Evolutionary conservation across 2,113 vertebrate species (phyloP).

Genomic region (Trogon melanurus): DNA sequence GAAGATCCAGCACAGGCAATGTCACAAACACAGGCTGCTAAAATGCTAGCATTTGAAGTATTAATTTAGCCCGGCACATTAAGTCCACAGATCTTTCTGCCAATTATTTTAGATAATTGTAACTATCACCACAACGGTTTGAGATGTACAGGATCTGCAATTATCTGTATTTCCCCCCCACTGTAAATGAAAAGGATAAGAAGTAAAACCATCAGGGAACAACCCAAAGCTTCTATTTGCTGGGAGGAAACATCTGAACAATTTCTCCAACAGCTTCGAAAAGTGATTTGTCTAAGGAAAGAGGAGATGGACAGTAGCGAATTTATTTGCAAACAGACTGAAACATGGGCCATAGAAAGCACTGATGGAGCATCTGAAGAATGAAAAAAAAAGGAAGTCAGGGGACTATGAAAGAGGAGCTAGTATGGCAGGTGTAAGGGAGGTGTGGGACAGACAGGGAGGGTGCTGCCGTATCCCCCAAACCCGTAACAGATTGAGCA

Average conservation of each 20-base stretch:
- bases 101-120: conserved; percentile 57
- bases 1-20: background rate
- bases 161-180: conserved; percentile 6
- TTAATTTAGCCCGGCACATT: conserved; percentile 3
- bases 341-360: background rate
- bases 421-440: background rate
- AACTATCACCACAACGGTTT: conserved; percentile 40
- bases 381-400: background rate
- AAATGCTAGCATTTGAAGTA: background rate
- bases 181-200: conserved; percentile 29
- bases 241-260: background rate
- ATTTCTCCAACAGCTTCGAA: background rate
- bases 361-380: background rate
- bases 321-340: conserved; percentile 15
- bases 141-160: conserved; percentile 31
- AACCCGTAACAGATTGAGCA: rapidly evolving
- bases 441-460: background rate
- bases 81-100: conserved; percentile 36
- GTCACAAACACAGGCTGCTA: conserved; percentile 4
- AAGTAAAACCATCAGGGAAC: conserved; percentile 5
- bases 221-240: conserved; percentile 21
- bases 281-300: background rate
- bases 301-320: background rate
- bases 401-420: too few species aligned
- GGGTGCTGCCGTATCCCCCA: background rate